Percentiles rank a stretch among this genome's conserved stretches.
These are phyloP conservation scores for Trichogramma dendrolimi DNA, from an alignment of 2,888 invertebrate genomes.

Conservation along the genomic window DNA sequence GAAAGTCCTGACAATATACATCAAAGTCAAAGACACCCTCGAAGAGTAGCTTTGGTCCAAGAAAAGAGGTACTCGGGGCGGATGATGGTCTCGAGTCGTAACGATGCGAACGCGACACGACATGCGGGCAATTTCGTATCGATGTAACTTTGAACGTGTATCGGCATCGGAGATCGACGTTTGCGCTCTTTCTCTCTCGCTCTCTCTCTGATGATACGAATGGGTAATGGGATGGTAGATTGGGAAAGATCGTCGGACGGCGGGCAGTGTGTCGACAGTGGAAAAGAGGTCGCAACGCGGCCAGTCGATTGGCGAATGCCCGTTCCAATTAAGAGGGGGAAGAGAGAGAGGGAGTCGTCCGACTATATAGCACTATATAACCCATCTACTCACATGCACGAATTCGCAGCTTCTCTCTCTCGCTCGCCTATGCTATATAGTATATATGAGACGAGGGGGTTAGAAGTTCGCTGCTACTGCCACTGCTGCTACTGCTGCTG, in stretches of 20 bases:
- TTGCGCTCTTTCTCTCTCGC: not conserved
- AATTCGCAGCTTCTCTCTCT: not conserved
- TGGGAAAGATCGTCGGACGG: not conserved
- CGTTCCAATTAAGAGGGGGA: slow-evolving; percentile 21
- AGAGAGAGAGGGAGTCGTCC: not conserved
- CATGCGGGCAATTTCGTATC: too few species aligned
- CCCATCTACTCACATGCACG: not conserved
- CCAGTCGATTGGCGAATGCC: slow-evolving; percentile 12
- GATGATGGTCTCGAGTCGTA: too few species aligned
- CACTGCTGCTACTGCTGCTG: too few species aligned
- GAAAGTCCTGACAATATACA: too few species aligned
- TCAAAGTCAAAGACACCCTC: too few species aligned
- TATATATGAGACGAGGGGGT: too few species aligned
- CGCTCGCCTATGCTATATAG: not conserved
- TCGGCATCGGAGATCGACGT: not conserved
- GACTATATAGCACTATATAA: too few species aligned
- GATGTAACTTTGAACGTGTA: too few species aligned
- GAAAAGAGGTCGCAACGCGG: slow-evolving; percentile 15
- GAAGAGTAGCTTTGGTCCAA: too few species aligned
- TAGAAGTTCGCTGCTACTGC: too few species aligned
- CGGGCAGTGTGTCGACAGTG: slow-evolving; percentile 14
- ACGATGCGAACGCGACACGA: too few species aligned
- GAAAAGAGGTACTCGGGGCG: too few species aligned
- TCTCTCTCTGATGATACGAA: not conserved
- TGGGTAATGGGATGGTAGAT: not conserved